Base-by-base conservation (phyloP, 1,140 invertebrate species). In the Formica selysi region DNA sequence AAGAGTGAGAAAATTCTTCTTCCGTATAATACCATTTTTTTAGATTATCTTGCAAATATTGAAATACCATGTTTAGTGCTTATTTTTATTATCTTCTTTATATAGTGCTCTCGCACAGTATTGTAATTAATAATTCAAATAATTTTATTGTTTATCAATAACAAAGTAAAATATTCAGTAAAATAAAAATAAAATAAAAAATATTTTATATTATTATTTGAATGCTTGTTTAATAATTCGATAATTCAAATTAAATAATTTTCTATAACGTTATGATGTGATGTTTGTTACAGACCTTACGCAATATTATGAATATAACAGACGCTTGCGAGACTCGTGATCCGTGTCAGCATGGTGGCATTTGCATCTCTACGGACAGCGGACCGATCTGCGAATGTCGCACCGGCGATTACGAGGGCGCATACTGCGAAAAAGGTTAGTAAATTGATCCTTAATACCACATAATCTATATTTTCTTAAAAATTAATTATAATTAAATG, bases 341-440 rank as follows among this genome's bases (percentile, higher is more conserved):
- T 95, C 98, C 98, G 0, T 99, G 98, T 95, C 97, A 98, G 94
- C 98, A 99, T 93, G 98, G 97, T 26, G 98, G 98, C 32, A 98
- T 98, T 89, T 99, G 98, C 95, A 98, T 99, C 95, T 98, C 97
- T 80, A 99, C 98, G 7, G 98, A 99, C 95, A 97, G 97, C 83
- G 98, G 98, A 19, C 97, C 98, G 57, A 97, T 98, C 91, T 99
- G 99, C 96, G 98, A 99, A 94, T 99, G 99, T 93, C 96, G 98
- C 48, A 97, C 97, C 91, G 97, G 98, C 11, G 98, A 99, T 93
- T 99, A 98, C 94, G 98, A 98, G 93, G 99, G 99, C 65, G 96
- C 97, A 88, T 98, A 97, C 95, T 99, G 98, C 95, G 98, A 99
- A 95, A 98, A 98, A 97, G 98, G 98, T 99, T 95, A 96, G 96